Percentiles rank a stretch among this genome's conserved stretches.
Evolutionary conservation across 1,140 invertebrate species (phyloP).

Genomic region (Heliothis subflexa): DNA sequence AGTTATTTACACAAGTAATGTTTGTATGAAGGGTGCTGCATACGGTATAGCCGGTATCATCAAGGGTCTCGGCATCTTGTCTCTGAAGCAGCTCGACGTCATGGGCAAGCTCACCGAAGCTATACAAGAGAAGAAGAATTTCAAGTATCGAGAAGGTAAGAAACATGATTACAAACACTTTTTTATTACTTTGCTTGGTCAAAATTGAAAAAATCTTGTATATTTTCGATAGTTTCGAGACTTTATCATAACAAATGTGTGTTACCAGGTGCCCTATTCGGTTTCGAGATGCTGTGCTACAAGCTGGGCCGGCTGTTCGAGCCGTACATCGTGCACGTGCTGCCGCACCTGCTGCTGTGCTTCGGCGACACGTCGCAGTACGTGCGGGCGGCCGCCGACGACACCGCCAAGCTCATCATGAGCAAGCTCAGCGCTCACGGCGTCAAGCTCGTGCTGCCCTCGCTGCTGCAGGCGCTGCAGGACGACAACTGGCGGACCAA

Average conservation of each 20-base stretch:
- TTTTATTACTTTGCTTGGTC: no score
- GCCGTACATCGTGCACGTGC: conserved; percentile 98
- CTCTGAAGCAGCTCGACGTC: conserved; percentile 97
- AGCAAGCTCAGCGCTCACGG: conserved; percentile 98
- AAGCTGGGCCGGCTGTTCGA: conserved; percentile 98
- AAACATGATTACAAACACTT: background rate
- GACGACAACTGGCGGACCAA: conserved; percentile 99
- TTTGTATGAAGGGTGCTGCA: conserved; percentile 89
- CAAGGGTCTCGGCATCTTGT: conserved; percentile 98
- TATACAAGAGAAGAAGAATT: conserved; percentile 99
- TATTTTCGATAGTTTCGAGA: no score
- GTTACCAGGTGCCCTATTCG: conserved; percentile 94
- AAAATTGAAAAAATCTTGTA: no score
- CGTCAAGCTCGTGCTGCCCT: conserved; percentile 97
- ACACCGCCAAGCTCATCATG: conserved; percentile 98
- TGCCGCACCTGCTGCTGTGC: conserved; percentile 97
- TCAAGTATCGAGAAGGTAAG: conserved; percentile 94
- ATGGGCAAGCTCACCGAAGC: conserved; percentile 97
- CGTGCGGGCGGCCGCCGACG: conserved; percentile 96
- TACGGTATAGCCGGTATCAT: conserved; percentile 96
- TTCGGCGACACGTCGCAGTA: conserved; percentile 98
- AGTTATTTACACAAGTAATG: no score
- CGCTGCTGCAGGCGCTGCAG: conserved; percentile 96
- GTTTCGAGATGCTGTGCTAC: conserved; percentile 98
- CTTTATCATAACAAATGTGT: no score